These are phyloP conservation scores for Tetranychus piercei DNA, from an alignment of 2,888 invertebrate genomes.

Conservation along the genomic window DNA sequence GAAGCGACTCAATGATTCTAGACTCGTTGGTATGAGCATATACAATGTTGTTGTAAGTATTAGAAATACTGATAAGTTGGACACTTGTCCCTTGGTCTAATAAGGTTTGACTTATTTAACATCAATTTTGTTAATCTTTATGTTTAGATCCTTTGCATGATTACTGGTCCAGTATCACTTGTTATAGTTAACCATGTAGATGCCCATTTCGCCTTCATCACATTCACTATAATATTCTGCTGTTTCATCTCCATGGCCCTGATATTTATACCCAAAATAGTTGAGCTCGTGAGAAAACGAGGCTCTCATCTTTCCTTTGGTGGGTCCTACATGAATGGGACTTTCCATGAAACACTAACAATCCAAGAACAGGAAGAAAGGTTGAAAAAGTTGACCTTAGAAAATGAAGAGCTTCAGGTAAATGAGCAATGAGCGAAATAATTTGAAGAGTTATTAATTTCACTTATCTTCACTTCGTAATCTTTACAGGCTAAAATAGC, in stretches of 20 bases:
- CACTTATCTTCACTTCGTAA: background rate
- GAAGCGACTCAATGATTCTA: conserved; percentile 83
- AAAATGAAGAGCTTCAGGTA: conserved; percentile 80
- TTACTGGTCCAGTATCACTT: conserved; percentile 91
- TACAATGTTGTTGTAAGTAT: conserved; percentile 73
- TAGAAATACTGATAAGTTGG: background rate
- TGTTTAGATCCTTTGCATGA: conserved; percentile 56
- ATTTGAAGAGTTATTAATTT: too few species aligned
- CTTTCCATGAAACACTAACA: conserved; percentile 31
- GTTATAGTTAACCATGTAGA: conserved; percentile 94
- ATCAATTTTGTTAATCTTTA: background rate
- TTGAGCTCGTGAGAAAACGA: conserved; percentile 37
- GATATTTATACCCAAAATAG: conserved; percentile 89
- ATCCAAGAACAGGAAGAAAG: conserved; percentile 71
- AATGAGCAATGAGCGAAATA: background rate
- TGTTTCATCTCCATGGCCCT: conserved; percentile 95
- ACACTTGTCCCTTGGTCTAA: background rate
- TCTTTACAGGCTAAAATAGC: conserved; percentile 16
- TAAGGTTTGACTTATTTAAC: background rate
- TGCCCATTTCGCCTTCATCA: conserved; percentile 88
- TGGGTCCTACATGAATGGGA: conserved; percentile 18
- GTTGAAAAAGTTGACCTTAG: conserved; percentile 71
- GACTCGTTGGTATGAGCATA: conserved; percentile 96
- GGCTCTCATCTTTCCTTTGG: conserved; percentile 9
- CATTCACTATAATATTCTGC: conserved; percentile 88